Percentiles rank a stretch among this genome's conserved stretches.
These are phyloP conservation scores for Trematomus loennbergii DNA, from an alignment of 2,113 vertebrate genomes.

Conservation along the genomic window DNA sequence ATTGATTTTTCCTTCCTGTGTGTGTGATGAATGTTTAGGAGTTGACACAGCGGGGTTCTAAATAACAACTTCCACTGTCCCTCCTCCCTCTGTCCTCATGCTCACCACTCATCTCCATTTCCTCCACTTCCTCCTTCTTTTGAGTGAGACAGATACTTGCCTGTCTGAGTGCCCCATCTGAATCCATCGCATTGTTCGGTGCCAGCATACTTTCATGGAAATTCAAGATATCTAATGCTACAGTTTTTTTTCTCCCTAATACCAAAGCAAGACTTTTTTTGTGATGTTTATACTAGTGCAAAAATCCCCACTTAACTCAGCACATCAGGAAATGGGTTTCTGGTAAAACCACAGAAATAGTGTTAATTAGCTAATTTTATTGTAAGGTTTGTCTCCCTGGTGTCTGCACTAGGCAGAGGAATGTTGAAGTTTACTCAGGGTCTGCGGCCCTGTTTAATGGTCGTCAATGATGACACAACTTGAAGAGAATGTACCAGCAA, in stretches of 20 bases:
- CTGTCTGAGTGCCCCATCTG: conserved; percentile 46
- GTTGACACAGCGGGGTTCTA: conserved; percentile 51
- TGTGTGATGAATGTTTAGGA: conserved; percentile 19
- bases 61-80: conserved; percentile 45
- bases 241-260: neutral
- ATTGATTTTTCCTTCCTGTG: conserved; percentile 13
- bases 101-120: conserved; percentile 61
- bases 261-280: conserved; percentile 22
- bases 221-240: conserved; percentile 33
- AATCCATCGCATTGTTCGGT: conserved; percentile 49
- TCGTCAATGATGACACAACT: conserved; percentile 14
- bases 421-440: conserved; percentile 54
- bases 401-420: conserved; percentile 45
- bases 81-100: conserved; percentile 25
- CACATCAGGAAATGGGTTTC: neutral
- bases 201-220: conserved; percentile 48
- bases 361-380: conserved; percentile 45
- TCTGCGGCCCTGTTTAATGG: conserved; percentile 24
- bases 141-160: conserved; percentile 49
- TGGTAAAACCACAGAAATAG: conserved; percentile 25
- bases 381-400: conserved; percentile 12
- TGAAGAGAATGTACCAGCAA: conserved; percentile 33
- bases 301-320: neutral
- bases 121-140: conserved; percentile 54
- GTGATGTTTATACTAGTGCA: conserved; percentile 1